Conservation (phyloP, 2,888 invertebrate genomes). For the Pyrrhosoma nymphula region DNA sequence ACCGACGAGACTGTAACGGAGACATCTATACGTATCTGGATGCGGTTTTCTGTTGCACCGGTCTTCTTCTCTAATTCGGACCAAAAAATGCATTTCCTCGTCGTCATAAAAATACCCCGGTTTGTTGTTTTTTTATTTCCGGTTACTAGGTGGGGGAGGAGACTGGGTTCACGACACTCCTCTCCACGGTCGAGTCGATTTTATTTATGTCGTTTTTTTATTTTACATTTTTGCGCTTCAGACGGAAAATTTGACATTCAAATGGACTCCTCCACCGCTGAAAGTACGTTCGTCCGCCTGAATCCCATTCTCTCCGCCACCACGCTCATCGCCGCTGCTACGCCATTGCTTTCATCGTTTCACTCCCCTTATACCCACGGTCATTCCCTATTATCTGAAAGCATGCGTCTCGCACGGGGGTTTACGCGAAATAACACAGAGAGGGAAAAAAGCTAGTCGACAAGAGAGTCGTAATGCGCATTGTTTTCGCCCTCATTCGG, state of each 20-base stretch:
- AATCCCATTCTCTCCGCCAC: neutral
- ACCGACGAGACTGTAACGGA: neutral
- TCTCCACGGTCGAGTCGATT: neutral
- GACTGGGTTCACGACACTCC: neutral
- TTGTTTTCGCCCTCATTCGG: constrained; percentile 59
- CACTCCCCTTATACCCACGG: neutral
- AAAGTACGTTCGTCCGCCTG: neutral
- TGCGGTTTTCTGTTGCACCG: neutral
- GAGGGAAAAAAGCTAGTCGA: constrained; percentile 10
- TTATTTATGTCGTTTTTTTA: neutral
- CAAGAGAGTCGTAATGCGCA: constrained; percentile 56
- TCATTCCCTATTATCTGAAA: neutral
- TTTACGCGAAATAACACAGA: constrained; percentile 29
- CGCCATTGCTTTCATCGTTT: constrained; percentile 12
- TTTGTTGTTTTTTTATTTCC: neutral
- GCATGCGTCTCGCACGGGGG: constrained; percentile 64
- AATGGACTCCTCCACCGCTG: constrained; percentile 34
- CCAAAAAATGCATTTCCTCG: constrained; percentile 10
- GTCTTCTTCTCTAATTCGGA: constrained; percentile 6
- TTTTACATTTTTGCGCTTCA: constrained; percentile 22
- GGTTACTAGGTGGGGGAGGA: neutral
- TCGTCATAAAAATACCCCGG: neutral
- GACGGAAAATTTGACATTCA: constrained; percentile 53
- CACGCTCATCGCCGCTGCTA: neutral
- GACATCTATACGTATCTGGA: neutral